These are phyloP conservation scores for Acleris emargana DNA, from an alignment of 2,888 invertebrate species.

Conservation along the genomic window DNA sequence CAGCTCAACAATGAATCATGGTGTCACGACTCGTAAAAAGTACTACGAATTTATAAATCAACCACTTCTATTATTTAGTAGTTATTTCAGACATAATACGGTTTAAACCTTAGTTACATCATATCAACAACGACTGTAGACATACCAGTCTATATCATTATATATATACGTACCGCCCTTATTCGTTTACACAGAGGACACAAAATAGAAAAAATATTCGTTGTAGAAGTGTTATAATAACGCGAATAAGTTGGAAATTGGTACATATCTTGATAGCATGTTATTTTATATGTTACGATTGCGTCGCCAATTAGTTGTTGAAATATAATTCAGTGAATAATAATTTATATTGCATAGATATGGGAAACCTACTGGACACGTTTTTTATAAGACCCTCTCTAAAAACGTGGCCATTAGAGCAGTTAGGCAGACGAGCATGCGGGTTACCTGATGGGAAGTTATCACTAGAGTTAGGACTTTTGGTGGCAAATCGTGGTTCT, in stretches of 20 bases:
- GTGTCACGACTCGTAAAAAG: constrained; percentile 46
- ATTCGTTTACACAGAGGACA: neutral
- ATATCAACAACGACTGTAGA: constrained; percentile 31
- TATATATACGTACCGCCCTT: neutral
- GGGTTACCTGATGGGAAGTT: too few relatives aligned
- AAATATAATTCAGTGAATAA: too few relatives aligned
- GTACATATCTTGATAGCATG: constrained; percentile 29
- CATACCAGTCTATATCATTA: constrained; percentile 9
- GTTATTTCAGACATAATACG: constrained; percentile 45
- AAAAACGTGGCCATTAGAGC: too few relatives aligned
- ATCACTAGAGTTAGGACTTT: too few relatives aligned
- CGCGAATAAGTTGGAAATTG: constrained; percentile 23
- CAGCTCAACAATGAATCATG: constrained; percentile 30
- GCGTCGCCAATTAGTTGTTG: neutral
- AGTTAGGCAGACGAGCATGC: too few relatives aligned
- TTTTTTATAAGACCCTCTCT: too few relatives aligned
- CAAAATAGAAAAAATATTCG: neutral
- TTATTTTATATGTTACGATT: constrained; percentile 23
- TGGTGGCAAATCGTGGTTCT: too few relatives aligned
- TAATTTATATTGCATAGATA: too few relatives aligned
- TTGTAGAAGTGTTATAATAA: constrained; percentile 17
- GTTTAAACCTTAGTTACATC: constrained; percentile 48
- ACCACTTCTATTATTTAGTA: constrained; percentile 57
- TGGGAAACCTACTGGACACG: too few relatives aligned
- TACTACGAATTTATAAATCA: constrained; percentile 31